Percentiles rank a stretch among this genome's conserved stretches.
Conservation (phyloP, 1,140 invertebrate species). For the Geopemphigus sp. region DNA sequence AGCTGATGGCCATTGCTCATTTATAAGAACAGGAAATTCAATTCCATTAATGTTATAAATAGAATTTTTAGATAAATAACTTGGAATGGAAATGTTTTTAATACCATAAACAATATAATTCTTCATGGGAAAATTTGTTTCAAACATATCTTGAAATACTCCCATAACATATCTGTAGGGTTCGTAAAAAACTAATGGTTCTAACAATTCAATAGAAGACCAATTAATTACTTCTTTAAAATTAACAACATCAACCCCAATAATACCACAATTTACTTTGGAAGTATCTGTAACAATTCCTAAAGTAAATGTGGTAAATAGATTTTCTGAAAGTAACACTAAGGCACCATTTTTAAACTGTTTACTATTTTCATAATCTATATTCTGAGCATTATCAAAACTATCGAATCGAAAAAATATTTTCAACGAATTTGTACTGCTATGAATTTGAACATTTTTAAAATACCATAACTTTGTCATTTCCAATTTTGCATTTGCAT, state of each 20-base stretch:
- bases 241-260: constrained; percentile 26
- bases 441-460: constrained; percentile 11
- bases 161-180: constrained; percentile 65
- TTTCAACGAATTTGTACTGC: background rate
- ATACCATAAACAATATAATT: constrained; percentile 62
- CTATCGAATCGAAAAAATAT: constrained; percentile 50
- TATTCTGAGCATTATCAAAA: constrained; percentile 8
- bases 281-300: constrained; percentile 55
- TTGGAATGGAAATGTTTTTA: constrained; percentile 3
- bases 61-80: constrained; percentile 8
- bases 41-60: background rate
- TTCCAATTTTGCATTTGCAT: background rate
- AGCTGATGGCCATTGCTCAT: constrained; percentile 56
- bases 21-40: constrained; percentile 53
- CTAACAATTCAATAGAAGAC: constrained; percentile 61
- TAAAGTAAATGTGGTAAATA: constrained; percentile 60
- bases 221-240: constrained; percentile 54
- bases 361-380: constrained; percentile 55
- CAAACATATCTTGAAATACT: constrained; percentile 60
- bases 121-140: constrained; percentile 63
- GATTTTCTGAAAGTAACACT: constrained; percentile 66
- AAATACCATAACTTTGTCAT: constrained; percentile 41
- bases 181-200: constrained; percentile 67
- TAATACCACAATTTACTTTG: constrained; percentile 50
- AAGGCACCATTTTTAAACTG: constrained; percentile 69